Percentiles rank a stretch among this genome's conserved stretches.
Conservation (phyloP, 2,113 vertebrate species). For the Mormyrus iriodes region DNA sequence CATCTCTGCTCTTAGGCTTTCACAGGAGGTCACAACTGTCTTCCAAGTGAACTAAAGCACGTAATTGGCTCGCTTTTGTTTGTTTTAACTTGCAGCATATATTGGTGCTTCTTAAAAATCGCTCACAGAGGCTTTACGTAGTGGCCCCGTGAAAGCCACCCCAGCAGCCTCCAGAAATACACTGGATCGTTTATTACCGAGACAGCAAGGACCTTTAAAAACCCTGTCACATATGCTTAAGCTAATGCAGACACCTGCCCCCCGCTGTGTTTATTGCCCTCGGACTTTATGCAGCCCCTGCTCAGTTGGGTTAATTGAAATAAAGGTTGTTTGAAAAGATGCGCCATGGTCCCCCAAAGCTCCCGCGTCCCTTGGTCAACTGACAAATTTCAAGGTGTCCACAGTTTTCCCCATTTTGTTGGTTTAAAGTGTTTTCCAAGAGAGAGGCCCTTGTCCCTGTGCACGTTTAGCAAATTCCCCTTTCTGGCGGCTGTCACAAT, state of each 20-base stretch:
- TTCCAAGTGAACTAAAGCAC: neutral
- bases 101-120: neutral
- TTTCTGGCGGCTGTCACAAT: constrained; percentile 41
- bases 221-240: neutral
- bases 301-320: constrained; percentile 13
- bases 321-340: neutral
- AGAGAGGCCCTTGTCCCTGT: constrained; percentile 20
- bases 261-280: neutral
- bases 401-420: neutral
- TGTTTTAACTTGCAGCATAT: neutral
- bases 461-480: constrained; percentile 34
- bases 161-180: neutral
- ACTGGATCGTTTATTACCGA: neutral
- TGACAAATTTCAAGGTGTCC: constrained; percentile 9
- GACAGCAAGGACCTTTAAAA: neutral
- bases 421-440: constrained; percentile 14
- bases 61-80: neutral
- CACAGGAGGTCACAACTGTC: neutral
- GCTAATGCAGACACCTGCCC: neutral
- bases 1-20: neutral
- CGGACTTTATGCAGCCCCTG: neutral
- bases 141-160: neutral
- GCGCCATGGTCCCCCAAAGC: neutral
- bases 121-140: neutral
- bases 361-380: neutral